Percentiles rank a stretch among this genome's conserved stretches.
Evolutionary conservation across 2,888 invertebrate species (phyloP).

Genomic region (Eupithecia exiguata): DNA sequence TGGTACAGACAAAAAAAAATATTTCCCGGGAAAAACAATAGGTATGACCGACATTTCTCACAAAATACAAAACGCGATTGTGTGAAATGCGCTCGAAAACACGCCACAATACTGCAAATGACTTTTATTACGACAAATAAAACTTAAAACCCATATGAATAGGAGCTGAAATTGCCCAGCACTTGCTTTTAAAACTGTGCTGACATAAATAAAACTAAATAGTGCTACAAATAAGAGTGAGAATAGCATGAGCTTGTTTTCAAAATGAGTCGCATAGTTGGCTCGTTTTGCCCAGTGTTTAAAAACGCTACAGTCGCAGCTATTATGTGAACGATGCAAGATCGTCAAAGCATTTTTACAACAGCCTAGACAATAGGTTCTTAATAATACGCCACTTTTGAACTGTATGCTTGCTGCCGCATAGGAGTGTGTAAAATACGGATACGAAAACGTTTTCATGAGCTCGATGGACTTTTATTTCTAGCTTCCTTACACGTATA

Average conservation of each 20-base stretch:
- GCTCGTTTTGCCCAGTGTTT: slow-evolving; percentile 19
- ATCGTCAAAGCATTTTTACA: neutral
- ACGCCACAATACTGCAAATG: slow-evolving; percentile 31
- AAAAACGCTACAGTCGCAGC: slow-evolving; percentile 15
- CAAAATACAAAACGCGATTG: slow-evolving; percentile 29
- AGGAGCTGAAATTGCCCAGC: slow-evolving; percentile 18
- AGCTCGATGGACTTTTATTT: no score
- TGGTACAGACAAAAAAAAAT: neutral
- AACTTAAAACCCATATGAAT: neutral
- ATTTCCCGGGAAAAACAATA: neutral
- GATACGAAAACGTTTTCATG: no score
- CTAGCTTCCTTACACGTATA: no score
- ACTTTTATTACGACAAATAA: slow-evolving; percentile 19
- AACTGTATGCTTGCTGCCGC: neutral
- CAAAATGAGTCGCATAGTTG: slow-evolving; percentile 33
- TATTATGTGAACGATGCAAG: slow-evolving; percentile 22
- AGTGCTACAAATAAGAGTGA: slow-evolving; percentile 5
- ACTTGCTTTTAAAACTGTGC: neutral
- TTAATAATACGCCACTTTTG: neutral
- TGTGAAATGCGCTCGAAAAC: slow-evolving; percentile 26
- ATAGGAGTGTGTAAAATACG: no score
- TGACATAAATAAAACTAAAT: slow-evolving; percentile 10
- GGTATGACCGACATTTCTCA: neutral
- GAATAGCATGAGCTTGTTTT: slow-evolving; percentile 12
- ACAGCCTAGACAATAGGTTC: neutral